Evolutionary conservation across 2,888 invertebrate genomes (phyloP), one percentile per base, ranked within the genome.

Genomic region (Trichogramma evanescens): DNA sequence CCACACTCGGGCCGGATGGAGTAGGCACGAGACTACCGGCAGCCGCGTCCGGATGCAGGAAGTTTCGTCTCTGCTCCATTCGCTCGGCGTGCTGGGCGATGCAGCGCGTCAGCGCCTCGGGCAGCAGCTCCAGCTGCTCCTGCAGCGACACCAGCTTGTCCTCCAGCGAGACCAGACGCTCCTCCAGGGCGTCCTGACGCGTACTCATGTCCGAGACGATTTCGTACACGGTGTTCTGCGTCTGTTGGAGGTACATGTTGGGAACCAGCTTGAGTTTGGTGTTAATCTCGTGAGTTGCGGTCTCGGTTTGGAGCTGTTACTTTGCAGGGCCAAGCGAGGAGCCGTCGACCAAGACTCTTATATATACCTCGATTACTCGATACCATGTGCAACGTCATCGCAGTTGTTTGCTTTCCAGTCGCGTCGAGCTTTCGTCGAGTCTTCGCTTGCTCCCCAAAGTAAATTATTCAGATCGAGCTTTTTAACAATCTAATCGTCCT

Each of bases 131-230:
- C 75, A 93, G 81, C 81, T 93, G 89, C 74, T 92, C 91, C 82
- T 95, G 94, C 74, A 96, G 81, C 65, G 88, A 82, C 67, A 86
- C 86, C 72, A 97, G 81, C 80, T 94, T 94, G 75, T 95, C 94
- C 82, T 98, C 97, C 78, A 99, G 86, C 73, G 90, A 89, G 68
- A 89, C 88, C 72, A 98, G 84, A 74, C 96, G 87, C 80, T 95
- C 94, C 79, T 98, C 97, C 69, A 98, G 85, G 56, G 88, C 86
- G 77, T 95, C 93, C 80, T 97, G 96, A 58, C 95, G 88, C 63
- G 90, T 88, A 76, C 94, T 94, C 91, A 98, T 93, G 74, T 98
- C 98, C 59, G 95, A 93, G 67, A 99, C 96, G 72, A 98, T 91
- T 82, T 97, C 98, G 79, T 97, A 97, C 69, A 98, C 95, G 57